Evolutionary conservation across 1,140 invertebrate species (phyloP).

Genomic region (Popillia japonica): DNA sequence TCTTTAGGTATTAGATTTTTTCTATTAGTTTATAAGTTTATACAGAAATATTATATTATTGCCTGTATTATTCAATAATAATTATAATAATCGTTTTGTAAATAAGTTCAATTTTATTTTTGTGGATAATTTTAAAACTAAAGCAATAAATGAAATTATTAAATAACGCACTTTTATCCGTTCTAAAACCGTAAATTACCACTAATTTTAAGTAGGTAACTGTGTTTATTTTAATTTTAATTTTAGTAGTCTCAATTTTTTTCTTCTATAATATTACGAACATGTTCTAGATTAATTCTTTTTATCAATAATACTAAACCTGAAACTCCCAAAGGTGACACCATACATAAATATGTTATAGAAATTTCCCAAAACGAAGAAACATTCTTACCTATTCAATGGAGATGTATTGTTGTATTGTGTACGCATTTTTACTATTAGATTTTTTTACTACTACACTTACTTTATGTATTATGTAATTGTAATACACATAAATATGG

Average conservation of each 20-base stretch:
- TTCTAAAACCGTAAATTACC: too few species aligned
- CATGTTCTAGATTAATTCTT: too few species aligned
- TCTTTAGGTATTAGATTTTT: slow-evolving; percentile 4
- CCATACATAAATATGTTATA: not conserved
- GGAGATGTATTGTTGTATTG: not conserved
- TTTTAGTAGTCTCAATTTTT: too few species aligned
- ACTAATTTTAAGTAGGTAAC: too few species aligned
- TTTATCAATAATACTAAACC: too few species aligned
- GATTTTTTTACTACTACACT: slow-evolving; percentile 11
- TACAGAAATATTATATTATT: slow-evolving; percentile 1
- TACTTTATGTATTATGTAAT: not conserved
- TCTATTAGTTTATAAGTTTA: not conserved
- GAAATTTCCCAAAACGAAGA: not conserved
- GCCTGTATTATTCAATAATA: slow-evolving; percentile 21
- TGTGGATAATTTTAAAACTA: slow-evolving; percentile 7
- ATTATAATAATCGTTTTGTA: not conserved
- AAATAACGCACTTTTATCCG: not conserved
- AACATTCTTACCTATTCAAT: not conserved
- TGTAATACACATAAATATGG: slow-evolving; percentile 8
- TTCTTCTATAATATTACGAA: too few species aligned
- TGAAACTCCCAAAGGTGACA: too few species aligned
- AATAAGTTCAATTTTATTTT: not conserved
- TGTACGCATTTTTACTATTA: slow-evolving; percentile 10
- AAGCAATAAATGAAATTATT: slow-evolving; percentile 2
- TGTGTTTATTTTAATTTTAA: too few species aligned